Conservation (phyloP, 2,888 invertebrate species). For the Diploptera punctata region DNA sequence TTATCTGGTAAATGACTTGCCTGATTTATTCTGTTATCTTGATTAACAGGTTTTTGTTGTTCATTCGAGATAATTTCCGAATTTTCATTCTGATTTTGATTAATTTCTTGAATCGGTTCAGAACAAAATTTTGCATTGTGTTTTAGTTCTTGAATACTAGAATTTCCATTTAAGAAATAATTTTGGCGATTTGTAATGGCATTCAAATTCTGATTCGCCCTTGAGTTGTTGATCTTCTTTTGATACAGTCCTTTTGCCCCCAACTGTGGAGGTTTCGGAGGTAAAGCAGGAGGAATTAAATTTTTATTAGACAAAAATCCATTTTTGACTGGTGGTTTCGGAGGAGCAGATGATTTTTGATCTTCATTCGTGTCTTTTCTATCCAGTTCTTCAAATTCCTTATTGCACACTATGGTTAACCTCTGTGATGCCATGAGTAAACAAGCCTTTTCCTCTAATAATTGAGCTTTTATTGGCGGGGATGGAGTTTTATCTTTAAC, state of each 20-base stretch:
- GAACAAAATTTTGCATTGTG: background rate
- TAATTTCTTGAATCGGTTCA: background rate
- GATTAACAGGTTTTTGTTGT: background rate
- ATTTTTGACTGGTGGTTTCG: background rate
- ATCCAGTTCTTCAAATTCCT: constrained; percentile 60
- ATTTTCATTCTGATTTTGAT: background rate
- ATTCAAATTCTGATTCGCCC: background rate
- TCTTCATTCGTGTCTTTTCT: constrained; percentile 64
- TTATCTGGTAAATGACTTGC: constrained; percentile 14
- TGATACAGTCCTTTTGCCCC: constrained; percentile 22
- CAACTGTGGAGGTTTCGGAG: constrained; percentile 68
- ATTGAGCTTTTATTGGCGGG: constrained; percentile 39
- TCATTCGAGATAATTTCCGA: background rate
- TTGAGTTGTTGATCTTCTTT: constrained; percentile 5
- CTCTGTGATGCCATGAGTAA: constrained; percentile 53
- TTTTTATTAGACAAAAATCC: background rate
- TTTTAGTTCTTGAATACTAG: background rate
- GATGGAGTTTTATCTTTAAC: constrained; percentile 36
- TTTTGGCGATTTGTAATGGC: background rate
- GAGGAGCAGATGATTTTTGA: no score
- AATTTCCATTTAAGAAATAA: no score
- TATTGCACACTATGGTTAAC: constrained; percentile 57
- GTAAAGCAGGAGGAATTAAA: constrained; percentile 71
- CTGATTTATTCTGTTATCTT: no score
- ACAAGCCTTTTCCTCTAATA: constrained; percentile 53